A percentile compares a stretch with the other conserved stretches of the same genome.
Conservation (phyloP, 2,888 invertebrate species). For the Synanthedon andrenaeformis region DNA sequence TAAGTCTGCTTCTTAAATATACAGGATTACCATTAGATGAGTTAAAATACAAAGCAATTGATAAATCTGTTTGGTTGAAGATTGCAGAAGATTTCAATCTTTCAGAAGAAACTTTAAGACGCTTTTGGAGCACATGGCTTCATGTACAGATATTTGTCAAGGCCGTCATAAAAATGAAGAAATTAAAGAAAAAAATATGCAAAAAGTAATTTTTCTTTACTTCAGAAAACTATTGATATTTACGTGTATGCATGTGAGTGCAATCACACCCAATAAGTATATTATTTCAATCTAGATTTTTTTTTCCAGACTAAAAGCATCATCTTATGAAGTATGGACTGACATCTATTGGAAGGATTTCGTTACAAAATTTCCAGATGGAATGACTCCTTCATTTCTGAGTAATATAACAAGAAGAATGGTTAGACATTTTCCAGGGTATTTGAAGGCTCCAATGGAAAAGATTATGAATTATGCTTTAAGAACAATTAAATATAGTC, state of each 20-base stretch:
- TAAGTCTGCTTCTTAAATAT: constrained; percentile 1
- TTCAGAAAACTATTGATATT: background rate
- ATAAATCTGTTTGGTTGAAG: constrained; percentile 6
- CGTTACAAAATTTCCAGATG: constrained; percentile 8
- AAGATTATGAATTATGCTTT: background rate
- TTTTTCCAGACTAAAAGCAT: constrained; percentile 6
- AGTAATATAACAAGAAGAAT: background rate
- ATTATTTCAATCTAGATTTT: background rate
- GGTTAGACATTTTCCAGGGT: background rate
- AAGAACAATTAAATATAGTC: background rate
- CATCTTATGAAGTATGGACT: constrained; percentile 6
- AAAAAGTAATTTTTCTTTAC: constrained; percentile 6
- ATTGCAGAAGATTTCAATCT: constrained; percentile 5
- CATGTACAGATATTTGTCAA: constrained; percentile 9
- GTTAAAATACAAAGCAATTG: constrained; percentile 6
- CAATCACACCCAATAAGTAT: too few relatives aligned
- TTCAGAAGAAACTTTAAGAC: background rate
- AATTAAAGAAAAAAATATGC: constrained; percentile 5
- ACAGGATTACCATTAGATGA: constrained; percentile 4
- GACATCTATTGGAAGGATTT: constrained; percentile 11
- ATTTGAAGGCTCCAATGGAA: constrained; percentile 2
- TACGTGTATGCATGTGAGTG: too few relatives aligned
- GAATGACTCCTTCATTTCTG: constrained; percentile 8
- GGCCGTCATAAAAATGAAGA: constrained; percentile 2
- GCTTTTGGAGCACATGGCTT: constrained; percentile 7